Evolutionary conservation across 2,888 invertebrate species (phyloP).

Genomic region (Dorcus hopei): DNA sequence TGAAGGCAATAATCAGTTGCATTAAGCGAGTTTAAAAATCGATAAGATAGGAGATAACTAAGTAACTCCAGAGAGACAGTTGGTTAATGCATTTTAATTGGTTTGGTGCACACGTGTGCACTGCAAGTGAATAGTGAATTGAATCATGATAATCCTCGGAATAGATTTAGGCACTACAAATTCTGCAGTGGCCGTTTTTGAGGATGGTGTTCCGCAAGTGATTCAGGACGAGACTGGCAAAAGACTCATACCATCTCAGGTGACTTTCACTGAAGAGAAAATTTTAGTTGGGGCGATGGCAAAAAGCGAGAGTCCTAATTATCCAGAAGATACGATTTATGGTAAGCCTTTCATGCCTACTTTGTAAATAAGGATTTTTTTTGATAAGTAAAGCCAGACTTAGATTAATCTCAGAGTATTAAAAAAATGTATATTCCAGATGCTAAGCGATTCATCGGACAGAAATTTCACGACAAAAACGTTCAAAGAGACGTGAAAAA

Average conservation of each 20-base stretch:
- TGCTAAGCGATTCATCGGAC: conserved; percentile 32
- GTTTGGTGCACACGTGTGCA: too few species aligned
- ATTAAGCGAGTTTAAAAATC: too few species aligned
- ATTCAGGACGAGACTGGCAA: conserved; percentile 16
- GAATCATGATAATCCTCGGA: conserved; percentile 6
- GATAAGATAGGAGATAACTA: too few species aligned
- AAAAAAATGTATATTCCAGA: conserved; percentile 23
- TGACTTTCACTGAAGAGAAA: conserved; percentile 15
- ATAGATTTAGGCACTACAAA: conserved; percentile 25
- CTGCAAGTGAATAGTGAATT: too few species aligned
- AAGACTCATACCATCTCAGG: conserved; percentile 21
- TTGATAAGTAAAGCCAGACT: too few species aligned
- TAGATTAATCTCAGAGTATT: conserved; percentile 4
- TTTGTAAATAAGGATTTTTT: too few species aligned
- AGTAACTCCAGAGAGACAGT: too few species aligned
- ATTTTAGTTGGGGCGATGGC: conserved; percentile 19
- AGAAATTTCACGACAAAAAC: conserved; percentile 24
- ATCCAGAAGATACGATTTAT: conserved; percentile 21
- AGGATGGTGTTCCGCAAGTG: conserved; percentile 15
- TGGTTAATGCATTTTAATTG: too few species aligned
- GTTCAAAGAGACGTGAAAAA: conserved; percentile 27
- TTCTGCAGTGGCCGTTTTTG: conserved; percentile 21
- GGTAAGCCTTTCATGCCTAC: conserved; percentile 13
- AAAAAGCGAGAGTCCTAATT: conserved; percentile 3
- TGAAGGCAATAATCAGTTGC: too few species aligned